Evolutionary conservation across 2,888 invertebrate genomes (phyloP), one percentile per base, ranked within the genome.

Genomic region (Girardia tigrina): DNA sequence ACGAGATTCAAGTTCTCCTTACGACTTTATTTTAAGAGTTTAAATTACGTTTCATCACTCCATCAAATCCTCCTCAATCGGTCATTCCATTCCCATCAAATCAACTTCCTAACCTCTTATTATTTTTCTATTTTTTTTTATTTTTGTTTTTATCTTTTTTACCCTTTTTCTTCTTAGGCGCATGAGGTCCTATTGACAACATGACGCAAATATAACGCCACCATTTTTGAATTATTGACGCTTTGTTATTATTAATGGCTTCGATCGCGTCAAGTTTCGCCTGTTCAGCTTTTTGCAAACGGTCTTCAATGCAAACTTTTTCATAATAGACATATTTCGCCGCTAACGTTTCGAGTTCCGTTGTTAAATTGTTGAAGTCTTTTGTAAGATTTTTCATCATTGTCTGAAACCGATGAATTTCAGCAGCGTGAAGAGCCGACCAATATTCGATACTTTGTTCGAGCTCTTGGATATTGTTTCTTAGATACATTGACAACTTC

Each of bases 201-300:
- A 56, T 56, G 23, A 56, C 56, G 56, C 56, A 56, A 56, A 56
- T 56, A 56, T 20, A 56, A 56, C 56, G 56, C 56, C 56, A 56
- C 56, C 56, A 56, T 56, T 56, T 56, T 56, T 56, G 56, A 56
- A 56, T 56, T 23, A 56, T 56, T 6, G 23, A 56, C 8, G 56
- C 56, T 56, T 56, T 56, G 4, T 56, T 23, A 56, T 4, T 56
- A 2, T n/a, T 6, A 56, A n/a, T 2, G 2, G 56, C 56, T 56
- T 56, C 56, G 4, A 56, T 56, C n/a, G 56, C 56, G 23, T 56
- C 56, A 2, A 56, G 56, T n/a, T 56, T 56, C 6, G 56, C 56
- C n/a, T 56, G n/a, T n/a, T 56, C 56, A 20, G n/a, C 56, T 56
- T 56, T 56, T 2, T 20, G n/a, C 23, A 20, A 23, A 20, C 56